Conservation (phyloP, 2,888 invertebrate species). For the Eupithecia dodoneata region DNA sequence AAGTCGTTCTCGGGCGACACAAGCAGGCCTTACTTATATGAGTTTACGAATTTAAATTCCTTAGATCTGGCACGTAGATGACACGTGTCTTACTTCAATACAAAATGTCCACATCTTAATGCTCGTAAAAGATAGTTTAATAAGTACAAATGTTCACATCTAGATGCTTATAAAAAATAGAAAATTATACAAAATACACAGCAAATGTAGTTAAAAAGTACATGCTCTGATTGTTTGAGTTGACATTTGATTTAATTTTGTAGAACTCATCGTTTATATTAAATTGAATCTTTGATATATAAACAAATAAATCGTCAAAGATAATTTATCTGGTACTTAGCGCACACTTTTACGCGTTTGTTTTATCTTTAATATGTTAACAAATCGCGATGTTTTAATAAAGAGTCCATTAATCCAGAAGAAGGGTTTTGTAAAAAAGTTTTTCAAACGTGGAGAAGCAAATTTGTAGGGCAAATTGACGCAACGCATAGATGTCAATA, state of each 20-base stretch:
- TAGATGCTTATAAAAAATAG: no score
- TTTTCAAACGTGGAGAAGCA: neutral
- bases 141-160: no score
- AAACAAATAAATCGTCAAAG: neutral
- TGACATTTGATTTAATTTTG: neutral
- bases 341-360: no score
- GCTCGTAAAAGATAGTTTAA: neutral
- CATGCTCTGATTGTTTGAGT: neutral
- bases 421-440: neutral
- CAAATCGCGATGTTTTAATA: neutral
- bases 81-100: neutral
- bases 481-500: neutral
- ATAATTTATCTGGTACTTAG: neutral
- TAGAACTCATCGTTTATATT: neutral
- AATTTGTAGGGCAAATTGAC: neutral
- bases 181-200: no score
- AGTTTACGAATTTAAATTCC: neutral
- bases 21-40: conserved; percentile 16
- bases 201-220: no score
- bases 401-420: neutral
- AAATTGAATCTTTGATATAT: neutral
- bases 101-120: neutral
- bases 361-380: no score
- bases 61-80: conserved; percentile 17
- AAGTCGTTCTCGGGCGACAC: conserved; percentile 10